Conservation (phyloP, 2,888 invertebrate species). For the Chorisops tibialis region DNA sequence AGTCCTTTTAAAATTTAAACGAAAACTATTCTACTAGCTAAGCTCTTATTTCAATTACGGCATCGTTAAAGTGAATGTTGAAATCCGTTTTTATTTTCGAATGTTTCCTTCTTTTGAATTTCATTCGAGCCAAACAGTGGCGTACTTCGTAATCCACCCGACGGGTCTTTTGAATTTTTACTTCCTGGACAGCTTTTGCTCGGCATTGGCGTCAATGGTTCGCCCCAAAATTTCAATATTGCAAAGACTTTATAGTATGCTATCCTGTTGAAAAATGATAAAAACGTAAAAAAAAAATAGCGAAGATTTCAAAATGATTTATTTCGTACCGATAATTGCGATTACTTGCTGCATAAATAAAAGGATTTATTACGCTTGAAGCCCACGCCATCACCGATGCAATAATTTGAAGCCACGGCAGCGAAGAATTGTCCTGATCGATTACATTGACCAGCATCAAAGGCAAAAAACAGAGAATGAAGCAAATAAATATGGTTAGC, state of each 20-base stretch:
- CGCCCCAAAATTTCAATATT: conserved; percentile 50
- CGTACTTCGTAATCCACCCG: conserved; percentile 47
- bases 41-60: background rate
- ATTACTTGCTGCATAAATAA: conserved; percentile 87
- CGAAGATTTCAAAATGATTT: background rate
- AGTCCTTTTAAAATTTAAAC: background rate
- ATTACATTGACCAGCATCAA: conserved; percentile 85
- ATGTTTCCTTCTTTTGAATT: conserved; percentile 4
- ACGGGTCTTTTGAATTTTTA: conserved; percentile 47
- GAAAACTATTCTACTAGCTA: background rate
- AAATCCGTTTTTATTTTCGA: conserved; percentile 4
- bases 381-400: conserved; percentile 87
- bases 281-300: background rate
- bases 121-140: conserved; percentile 42
- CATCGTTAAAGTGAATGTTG: background rate
- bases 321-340: conserved; percentile 64
- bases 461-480: conserved; percentile 81
- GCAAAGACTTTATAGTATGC: conserved; percentile 50
- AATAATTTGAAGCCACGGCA: conserved; percentile 75
- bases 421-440: conserved; percentile 68
- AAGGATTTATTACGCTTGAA: conserved; percentile 83
- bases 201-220: conserved; percentile 48
- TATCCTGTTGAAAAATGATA: conserved; percentile 39
- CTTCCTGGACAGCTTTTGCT: conserved; percentile 50
- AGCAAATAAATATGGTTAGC: conserved; percentile 83